These are phyloP conservation scores for Charanyca ferruginea DNA, from an alignment of 2,888 invertebrate genomes.

Conservation along the genomic window DNA sequence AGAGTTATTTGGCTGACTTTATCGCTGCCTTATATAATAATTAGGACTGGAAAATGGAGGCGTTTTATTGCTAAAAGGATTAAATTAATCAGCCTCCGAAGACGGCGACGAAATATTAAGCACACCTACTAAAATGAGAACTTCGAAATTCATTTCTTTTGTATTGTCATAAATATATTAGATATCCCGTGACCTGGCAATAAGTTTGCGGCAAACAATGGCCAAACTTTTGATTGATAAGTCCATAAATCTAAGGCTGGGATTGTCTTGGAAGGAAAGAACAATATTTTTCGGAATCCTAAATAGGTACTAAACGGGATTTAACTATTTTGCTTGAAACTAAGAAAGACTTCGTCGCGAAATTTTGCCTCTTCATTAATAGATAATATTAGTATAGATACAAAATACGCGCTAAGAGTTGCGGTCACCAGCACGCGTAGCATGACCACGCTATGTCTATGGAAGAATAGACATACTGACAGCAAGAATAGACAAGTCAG, in stretches of 20 bases:
- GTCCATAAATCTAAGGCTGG: conserved; percentile 64
- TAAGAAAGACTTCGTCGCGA: too few species aligned
- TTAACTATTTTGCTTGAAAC: conserved; percentile 8
- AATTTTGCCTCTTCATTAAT: too few species aligned
- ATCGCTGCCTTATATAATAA: conserved; percentile 49
- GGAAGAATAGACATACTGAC: too few species aligned
- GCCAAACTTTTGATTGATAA: conserved; percentile 74
- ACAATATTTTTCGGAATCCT: conserved; percentile 33
- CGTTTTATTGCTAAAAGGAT: conserved; percentile 58
- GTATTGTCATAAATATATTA: conserved; percentile 52
- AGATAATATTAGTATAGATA: too few species aligned
- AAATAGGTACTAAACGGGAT: conserved; percentile 28
- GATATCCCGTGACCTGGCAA: conserved; percentile 51
- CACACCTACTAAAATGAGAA: conserved; percentile 42
- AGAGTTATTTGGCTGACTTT: conserved; percentile 45
- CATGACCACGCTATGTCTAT: too few species aligned
- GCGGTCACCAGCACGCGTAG: too few species aligned
- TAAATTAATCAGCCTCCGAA: conserved; percentile 55
- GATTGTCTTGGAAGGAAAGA: conserved; percentile 44
- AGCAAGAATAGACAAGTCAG: too few species aligned
- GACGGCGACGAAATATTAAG: conserved; percentile 45
- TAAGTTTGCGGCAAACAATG: conserved; percentile 68
- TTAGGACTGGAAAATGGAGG: conserved; percentile 39
- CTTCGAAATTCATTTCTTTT: conserved; percentile 52
- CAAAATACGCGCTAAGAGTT: too few species aligned